Base-by-base conservation (phyloP, 2,888 invertebrate genomes). In the Mythimna vitellina region DNA sequence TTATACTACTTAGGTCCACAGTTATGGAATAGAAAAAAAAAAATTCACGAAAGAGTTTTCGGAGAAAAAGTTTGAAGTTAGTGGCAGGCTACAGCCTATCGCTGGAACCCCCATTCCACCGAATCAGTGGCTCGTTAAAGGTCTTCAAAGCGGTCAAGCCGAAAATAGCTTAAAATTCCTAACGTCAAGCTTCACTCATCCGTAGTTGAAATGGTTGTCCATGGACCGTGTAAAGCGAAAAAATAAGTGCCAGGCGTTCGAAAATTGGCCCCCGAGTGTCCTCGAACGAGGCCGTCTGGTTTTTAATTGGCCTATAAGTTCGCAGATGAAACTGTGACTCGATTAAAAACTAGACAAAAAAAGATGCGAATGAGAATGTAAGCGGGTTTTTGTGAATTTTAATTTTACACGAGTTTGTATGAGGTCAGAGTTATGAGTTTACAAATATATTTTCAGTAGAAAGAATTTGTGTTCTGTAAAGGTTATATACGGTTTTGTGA, bases 101-200 rank as follows among this genome's bases (percentile, higher is more conserved):
- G 51, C 69, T 78, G 78, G 53, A 84, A 65, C 78, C 65, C 78
- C 64, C 72, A 62, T 88, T 87, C 86, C 81, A 85, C 73, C 88
- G 87, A 86, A 83, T 91, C 91, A 89, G 82, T 88, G 90, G 85
- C 72, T 87, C 80, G 86, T 86, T 88, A 86, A 90, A 88, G 88
- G 88, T 72, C 85, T 78, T 83, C 83, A 69, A 75, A 84, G 86
- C 90, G 90, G 89, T 89, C 89, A 91, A 89, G 86, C 85, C 80
- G 88, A 91, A 92, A 92, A 93, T 92, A 92, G 88, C 89, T 86
- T 82, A 84, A 91, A 92, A 91, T 89, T 89, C 88, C 88, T 83
- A 83, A 89, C 88, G 85, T 91, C 87, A 86, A 89, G 87, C 89
- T 90, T 87, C 88, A 84, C 84, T 90, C 88, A 86, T 73, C 88